Base-by-base conservation (phyloP, 2,888 invertebrate species). In the Bedellia somnulentella region DNA sequence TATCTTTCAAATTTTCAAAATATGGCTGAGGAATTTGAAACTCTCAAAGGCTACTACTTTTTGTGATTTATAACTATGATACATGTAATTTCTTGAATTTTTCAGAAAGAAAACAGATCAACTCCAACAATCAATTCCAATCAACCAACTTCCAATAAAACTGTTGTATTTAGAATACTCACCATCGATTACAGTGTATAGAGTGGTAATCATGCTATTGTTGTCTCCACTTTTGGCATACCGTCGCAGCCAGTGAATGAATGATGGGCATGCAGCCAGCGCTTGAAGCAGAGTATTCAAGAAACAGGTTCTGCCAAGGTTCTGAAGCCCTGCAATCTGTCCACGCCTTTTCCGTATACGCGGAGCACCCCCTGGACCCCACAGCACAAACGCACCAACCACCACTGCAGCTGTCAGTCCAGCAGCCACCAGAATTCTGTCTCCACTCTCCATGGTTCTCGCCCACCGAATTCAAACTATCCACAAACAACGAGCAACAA, bases 221-320 rank as follows among this genome's bases (percentile, higher is more conserved):
- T 85, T 81, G 38, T 81, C 81, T 24, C 73, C 68, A 15, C 76
- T 68, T 34, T 80, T 77, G 5, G 82, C 82, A 40, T 82, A 81
- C 36, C 78, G 70, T 44, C 83, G 82, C 16, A 95, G 68, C 95
- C 95, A 96, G 9, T 81, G 80, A 34, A 88, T 81, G 50, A 95
- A 89, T 36, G 82, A 82, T 21, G 91, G 87, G 57, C 92, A 92
- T 3, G 93, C 88, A 14, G 94, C 91, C 41, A 95, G 68, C 2
- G 93, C 89, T 70, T 96, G 96, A 15, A 96, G 75, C 27, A 95
- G 71, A 0, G 94, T 89, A 67, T 96, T 96, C 31, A 96, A 70
- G 57, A 95, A 96, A 61, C 96, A 96, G 1, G 94, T 93, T 43
- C 90, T 86, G 24, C 95, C 95, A 38, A 94, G 79, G 71, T 96